Evolutionary conservation across 1,140 invertebrate species (phyloP).

Genomic region (Drosophila novamexicana): DNA sequence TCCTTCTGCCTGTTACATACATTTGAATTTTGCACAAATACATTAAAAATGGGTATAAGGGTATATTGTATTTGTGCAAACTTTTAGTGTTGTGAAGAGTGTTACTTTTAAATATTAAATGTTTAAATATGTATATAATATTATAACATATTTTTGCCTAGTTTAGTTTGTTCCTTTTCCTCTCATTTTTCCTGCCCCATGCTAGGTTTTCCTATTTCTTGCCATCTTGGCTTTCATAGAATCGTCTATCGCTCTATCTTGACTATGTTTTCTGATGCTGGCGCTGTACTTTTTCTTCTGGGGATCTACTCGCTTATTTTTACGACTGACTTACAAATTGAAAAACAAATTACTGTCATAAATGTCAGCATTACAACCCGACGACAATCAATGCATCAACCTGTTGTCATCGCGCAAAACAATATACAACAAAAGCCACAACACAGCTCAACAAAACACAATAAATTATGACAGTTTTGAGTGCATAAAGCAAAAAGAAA

Average conservation of each 20-base stretch:
- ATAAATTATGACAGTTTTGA: constrained; percentile 80
- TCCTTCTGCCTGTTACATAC: too few relatives aligned
- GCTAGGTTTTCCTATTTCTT: too few relatives aligned
- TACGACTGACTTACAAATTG: constrained; percentile 68
- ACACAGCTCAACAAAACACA: constrained; percentile 30
- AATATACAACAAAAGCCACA: constrained; percentile 27
- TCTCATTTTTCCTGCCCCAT: background rate
- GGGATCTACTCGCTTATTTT: constrained; percentile 29
- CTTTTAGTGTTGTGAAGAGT: too few relatives aligned
- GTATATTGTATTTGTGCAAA: too few relatives aligned
- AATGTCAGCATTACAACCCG: constrained; percentile 79
- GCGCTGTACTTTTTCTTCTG: background rate
- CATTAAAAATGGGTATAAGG: too few relatives aligned
- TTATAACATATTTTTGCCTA: too few relatives aligned
- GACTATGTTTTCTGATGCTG: background rate
- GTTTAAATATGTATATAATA: too few relatives aligned
- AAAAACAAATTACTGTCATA: constrained; percentile 82
- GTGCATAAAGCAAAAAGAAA: constrained; percentile 50
- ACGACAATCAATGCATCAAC: constrained; percentile 80
- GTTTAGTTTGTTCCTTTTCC: background rate
- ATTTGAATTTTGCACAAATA: too few relatives aligned
- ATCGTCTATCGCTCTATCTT: background rate
- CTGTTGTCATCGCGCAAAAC: constrained; percentile 61
- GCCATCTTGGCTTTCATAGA: background rate
- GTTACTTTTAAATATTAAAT: too few relatives aligned